Evolutionary conservation across 2,797 vertebrate species (phyloP).

Genomic region (Myiotriccus ornatus): DNA sequence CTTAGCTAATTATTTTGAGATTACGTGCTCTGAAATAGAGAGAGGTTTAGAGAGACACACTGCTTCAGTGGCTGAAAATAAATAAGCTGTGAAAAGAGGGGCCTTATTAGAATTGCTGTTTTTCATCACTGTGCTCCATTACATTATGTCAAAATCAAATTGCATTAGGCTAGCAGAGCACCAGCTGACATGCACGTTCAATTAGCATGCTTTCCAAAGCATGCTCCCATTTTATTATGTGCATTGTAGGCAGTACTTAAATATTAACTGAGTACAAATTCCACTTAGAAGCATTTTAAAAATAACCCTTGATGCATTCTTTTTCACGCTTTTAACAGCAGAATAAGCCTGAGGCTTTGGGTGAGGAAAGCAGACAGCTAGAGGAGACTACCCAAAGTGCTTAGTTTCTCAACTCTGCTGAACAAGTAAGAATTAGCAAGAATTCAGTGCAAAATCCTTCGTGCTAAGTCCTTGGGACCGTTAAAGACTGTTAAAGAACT

Average conservation of each 20-base stretch:
- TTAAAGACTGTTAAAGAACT: background rate
- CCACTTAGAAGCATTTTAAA: conserved; percentile 22
- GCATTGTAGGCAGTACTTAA: conserved; percentile 3
- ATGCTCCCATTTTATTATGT: background rate
- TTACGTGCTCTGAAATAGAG: background rate
- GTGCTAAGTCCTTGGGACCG: too few relatives aligned
- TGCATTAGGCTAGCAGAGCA: background rate
- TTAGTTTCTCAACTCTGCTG: background rate
- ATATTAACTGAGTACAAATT: conserved; percentile 35
- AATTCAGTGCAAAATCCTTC: background rate
- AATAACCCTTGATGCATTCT: background rate
- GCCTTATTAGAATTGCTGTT: background rate
- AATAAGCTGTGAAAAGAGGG: background rate
- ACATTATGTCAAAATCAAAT: conserved; percentile 21
- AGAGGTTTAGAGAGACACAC: background rate
- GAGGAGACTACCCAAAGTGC: background rate
- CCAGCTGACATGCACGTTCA: background rate
- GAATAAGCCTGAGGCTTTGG: background rate
- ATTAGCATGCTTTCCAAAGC: conserved; percentile 12
- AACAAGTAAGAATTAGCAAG: background rate
- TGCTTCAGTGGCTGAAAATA: background rate
- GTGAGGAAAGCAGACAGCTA: background rate
- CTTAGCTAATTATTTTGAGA: background rate
- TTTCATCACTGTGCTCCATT: conserved; percentile 2
- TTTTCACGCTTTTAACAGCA: background rate